Base-by-base conservation (phyloP, 2,113 vertebrate genomes). In the Podocnemis expansa region DNA sequence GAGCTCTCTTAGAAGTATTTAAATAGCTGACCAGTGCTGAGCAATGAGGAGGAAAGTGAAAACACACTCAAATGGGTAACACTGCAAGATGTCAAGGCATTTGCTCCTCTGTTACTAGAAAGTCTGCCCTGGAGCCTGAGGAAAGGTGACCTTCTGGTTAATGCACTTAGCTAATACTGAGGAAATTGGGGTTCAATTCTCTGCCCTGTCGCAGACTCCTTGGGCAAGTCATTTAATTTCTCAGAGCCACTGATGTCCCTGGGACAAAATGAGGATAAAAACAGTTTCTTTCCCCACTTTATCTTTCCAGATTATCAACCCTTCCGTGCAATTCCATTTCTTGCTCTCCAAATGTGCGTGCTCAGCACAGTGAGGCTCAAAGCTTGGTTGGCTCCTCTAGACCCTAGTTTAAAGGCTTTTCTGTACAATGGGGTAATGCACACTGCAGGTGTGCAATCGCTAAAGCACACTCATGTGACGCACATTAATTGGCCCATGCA, bases 1-100 rank as follows among this genome's bases (percentile, higher is more conserved):
- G 19, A 9, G 70, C 88, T 31, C 31, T 67, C 31, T 67, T 0
- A 0, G 0, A 12, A 14, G 43, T 54, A 13, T 84, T 82, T 75
- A 21, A 88, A 88, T 24, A 67, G 41, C 41, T 16, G 43, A 73
- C 82, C 82, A 54, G 14, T 86, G 73, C 51, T 22, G 17, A 31
- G 8, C 75, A 82, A 19, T 7, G 38, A 76, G 47, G n/a, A 24
- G 13, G 34, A n/a, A 6, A 29, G 24, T 27, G 22, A 9, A 34
- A 63, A 27, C 63, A 63, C 4, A 2, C 0, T 55, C n/a, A 13
- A 1, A 0, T 45, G 78, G 55, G 52, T 86, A 87, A 19, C 60
- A 25, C 58, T 91, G 79, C 1, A 13, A 49, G 75, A 4, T 31
- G 19, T 67, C 4, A n/a, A n/a, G 60, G 31, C 60, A 2, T 0